Evolutionary conservation across 2,888 invertebrate species (phyloP).

Genomic region (Drosophila meridiana): DNA sequence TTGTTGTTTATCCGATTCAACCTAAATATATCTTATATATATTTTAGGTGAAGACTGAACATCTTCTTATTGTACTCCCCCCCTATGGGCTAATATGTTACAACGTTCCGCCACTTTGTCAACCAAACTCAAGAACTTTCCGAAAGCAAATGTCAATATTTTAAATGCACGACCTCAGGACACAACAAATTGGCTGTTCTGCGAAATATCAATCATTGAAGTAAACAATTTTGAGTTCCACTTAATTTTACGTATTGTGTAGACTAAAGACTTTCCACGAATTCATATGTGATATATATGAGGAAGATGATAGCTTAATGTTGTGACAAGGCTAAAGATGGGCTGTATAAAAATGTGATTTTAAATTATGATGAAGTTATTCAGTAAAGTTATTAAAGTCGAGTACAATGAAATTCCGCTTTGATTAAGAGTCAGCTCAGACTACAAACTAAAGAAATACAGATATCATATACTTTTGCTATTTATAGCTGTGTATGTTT

Average conservation of each 20-base stretch:
- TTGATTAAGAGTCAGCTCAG: background rate
- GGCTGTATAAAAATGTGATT: background rate
- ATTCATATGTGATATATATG: background rate
- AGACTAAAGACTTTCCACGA: no score
- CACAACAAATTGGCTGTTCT: background rate
- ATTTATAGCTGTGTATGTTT: background rate
- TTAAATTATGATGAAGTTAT: background rate
- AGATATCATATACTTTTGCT: no score
- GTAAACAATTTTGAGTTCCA: conserved; percentile 37
- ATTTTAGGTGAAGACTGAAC: background rate
- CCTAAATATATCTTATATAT: background rate
- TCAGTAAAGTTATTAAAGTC: background rate
- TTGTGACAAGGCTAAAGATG: background rate
- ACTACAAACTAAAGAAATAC: background rate
- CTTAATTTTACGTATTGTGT: conserved; percentile 17
- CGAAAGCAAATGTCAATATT: background rate
- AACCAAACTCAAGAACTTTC: background rate
- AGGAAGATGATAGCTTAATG: background rate
- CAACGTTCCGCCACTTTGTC: background rate
- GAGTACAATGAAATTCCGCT: background rate
- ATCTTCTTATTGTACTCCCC: background rate
- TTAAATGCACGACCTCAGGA: background rate
- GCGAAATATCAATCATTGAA: conserved; percentile 26
- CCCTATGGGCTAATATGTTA: background rate
- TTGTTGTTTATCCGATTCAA: background rate